phyloP scores from a whole-genome alignment of 2,888 invertebrate species.

The Eristalis arbustorum region DNA sequence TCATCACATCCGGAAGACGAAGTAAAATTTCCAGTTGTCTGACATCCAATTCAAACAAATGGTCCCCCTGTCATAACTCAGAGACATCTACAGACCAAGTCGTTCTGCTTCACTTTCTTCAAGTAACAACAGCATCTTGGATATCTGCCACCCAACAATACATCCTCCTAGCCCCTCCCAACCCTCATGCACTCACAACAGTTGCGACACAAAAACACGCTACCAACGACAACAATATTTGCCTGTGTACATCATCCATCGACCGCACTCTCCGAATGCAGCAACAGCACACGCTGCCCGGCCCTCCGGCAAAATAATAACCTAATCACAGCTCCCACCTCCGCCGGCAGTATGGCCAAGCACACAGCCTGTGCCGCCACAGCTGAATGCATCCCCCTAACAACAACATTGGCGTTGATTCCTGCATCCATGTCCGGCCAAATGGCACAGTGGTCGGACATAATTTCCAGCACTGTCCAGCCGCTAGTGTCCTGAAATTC shows the following conservation, averaged over 20 bases:
- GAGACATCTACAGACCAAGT: background rate
- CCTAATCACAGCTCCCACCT: conserved; percentile 24
- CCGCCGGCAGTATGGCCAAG: background rate
- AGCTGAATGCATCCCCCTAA: conserved; percentile 22
- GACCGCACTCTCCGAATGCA: background rate
- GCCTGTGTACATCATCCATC: background rate
- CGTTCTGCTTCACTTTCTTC: background rate
- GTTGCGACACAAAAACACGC: background rate
- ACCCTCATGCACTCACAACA: background rate
- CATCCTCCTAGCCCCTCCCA: too few relatives aligned
- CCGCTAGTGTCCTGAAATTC: background rate
- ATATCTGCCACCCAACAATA: background rate
- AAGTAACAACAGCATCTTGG: background rate
- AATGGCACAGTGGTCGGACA: conserved; percentile 64
- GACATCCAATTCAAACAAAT: background rate
- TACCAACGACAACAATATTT: background rate
- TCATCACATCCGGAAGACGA: background rate
- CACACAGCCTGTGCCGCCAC: conserved; percentile 6
- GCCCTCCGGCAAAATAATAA: conserved; percentile 31
- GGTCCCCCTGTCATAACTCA: background rate
- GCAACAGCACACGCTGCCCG: background rate
- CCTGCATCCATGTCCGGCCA: conserved; percentile 57
- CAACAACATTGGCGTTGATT: conserved; percentile 39
- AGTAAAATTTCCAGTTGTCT: background rate
- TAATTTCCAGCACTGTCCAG: conserved; percentile 52